Conservation (phyloP, 2,888 invertebrate genomes). For the Drosophila mulleri region DNA sequence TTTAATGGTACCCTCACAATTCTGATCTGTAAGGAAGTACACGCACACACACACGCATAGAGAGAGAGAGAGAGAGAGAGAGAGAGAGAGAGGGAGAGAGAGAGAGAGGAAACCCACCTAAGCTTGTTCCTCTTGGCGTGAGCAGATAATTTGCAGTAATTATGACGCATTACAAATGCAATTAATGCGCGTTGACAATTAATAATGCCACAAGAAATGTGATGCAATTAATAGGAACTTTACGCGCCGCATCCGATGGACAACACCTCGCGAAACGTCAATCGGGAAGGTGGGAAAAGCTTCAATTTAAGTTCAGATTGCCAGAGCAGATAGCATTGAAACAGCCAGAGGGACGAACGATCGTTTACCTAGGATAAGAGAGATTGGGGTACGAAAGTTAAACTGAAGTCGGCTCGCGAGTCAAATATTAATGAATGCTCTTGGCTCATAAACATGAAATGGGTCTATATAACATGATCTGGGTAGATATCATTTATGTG, state of each 20-base stretch:
- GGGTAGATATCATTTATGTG: conserved; percentile 11
- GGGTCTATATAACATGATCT: conserved; percentile 27
- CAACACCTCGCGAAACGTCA: conserved; percentile 25
- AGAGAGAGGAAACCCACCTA: neutral
- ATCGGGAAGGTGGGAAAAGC: conserved; percentile 39
- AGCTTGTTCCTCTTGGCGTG: conserved; percentile 28
- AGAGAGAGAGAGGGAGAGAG: no score
- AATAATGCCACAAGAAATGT: conserved; percentile 62
- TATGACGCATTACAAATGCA: conserved; percentile 73
- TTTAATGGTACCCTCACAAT: neutral
- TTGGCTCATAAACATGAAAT: conserved; percentile 37
- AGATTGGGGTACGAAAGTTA: neutral
- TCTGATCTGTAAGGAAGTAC: conserved; percentile 1
- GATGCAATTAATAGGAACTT: conserved; percentile 53
- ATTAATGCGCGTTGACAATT: conserved; percentile 70
- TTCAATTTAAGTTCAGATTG: conserved; percentile 39
- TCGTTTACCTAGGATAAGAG: conserved; percentile 11
- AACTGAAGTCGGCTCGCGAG: neutral
- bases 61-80: no score
- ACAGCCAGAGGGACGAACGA: conserved; percentile 37
- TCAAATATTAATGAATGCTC: conserved; percentile 9
- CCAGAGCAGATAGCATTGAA: conserved; percentile 27
- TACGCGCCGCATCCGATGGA: conserved; percentile 29
- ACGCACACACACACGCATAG: neutral
- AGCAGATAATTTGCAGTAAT: conserved; percentile 69